Percentiles rank a stretch among this genome's conserved stretches.
phyloP scores from a whole-genome alignment of 2,797 vertebrate species.

The Peromyscus nudipes region DNA sequence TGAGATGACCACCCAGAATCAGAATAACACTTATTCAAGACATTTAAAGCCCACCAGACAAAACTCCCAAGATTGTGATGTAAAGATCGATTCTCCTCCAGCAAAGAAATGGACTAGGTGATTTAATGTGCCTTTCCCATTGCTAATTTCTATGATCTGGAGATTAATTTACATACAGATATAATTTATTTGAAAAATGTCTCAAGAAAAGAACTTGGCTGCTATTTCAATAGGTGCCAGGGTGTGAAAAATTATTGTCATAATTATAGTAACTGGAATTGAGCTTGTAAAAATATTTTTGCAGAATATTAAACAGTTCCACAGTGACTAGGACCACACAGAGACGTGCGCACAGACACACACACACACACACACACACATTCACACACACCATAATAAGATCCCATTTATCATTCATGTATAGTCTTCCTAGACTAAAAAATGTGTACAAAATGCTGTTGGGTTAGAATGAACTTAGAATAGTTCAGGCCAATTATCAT shows the following conservation, averaged over 20 bases:
- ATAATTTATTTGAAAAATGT: constrained; percentile 83
- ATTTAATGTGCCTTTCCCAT: constrained; percentile 73
- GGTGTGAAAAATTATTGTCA: constrained; percentile 81
- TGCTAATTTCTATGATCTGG: constrained; percentile 77
- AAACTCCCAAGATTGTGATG: constrained; percentile 53
- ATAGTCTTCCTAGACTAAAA: constrained; percentile 58
- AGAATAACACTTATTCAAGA: constrained; percentile 65
- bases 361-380: constrained; percentile 60
- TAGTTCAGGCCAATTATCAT: neutral
- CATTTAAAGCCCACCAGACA: constrained; percentile 69
- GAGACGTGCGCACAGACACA: neutral
- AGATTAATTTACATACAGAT: constrained; percentile 83
- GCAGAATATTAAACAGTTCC: constrained; percentile 76
- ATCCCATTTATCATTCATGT: constrained; percentile 44
- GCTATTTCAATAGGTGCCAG: constrained; percentile 81
- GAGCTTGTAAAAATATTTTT: constrained; percentile 83
- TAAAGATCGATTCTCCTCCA: constrained; percentile 64
- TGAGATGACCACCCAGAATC: constrained; percentile 67
- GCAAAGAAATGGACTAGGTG: constrained; percentile 64
- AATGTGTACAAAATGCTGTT: neutral
- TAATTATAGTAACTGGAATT: constrained; percentile 75
- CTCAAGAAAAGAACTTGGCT: constrained; percentile 76
- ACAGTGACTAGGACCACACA: constrained; percentile 65
- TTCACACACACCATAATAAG: neutral
- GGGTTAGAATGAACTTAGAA: constrained; percentile 17